Evolutionary conservation across 2,888 invertebrate species (phyloP), one percentile per base, ranked within the genome.

Genomic region (Alentia gelatinosa): DNA sequence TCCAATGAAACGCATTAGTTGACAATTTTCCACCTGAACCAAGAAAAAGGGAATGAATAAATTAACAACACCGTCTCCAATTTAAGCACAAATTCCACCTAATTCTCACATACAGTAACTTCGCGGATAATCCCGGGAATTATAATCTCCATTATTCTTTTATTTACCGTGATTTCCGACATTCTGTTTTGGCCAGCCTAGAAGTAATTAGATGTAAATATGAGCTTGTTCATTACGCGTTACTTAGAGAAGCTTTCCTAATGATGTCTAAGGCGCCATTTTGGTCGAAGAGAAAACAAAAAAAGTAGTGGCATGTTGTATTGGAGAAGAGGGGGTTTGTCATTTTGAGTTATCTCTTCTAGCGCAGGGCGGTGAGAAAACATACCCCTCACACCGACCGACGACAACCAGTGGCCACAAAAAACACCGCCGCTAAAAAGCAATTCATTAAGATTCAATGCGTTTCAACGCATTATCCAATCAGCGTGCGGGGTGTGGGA

Each of bases 381-480:
- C 30, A 33, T 19, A 33, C 42, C 15, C 47, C 19, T 30, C 86
- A 19, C 35, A n/a, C 23, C 42, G 23, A 7, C 40, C 47, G 26
- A 15, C 39, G 79, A 79, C 79, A 79, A 79, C 37, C 35, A 12
- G 15, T 39, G 15, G 79, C 37, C 35, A 39, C 79, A 79, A 35
- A 79, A 79, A 79, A 9, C 63, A 74, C 74, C 74, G n/a, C 39
- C 37, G n/a, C 79, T 39, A 79, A 79, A 79, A 79, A 79, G 39
- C 79, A 79, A 79, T 86, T 86, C 86, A 86, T 86, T 86, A 86
- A 50, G 42, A 86, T 86, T 42, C 86, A 42, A 50, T 86, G 50
- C 86, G 30, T 47, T 86, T 86, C 47, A 23, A 86, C 47, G 50
- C 86, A 86, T 86, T 86, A 86, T 42, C 47, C 86, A 50, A 86